Conservation (phyloP, 2,888 invertebrate genomes). For the Rhamnusium bicolor region DNA sequence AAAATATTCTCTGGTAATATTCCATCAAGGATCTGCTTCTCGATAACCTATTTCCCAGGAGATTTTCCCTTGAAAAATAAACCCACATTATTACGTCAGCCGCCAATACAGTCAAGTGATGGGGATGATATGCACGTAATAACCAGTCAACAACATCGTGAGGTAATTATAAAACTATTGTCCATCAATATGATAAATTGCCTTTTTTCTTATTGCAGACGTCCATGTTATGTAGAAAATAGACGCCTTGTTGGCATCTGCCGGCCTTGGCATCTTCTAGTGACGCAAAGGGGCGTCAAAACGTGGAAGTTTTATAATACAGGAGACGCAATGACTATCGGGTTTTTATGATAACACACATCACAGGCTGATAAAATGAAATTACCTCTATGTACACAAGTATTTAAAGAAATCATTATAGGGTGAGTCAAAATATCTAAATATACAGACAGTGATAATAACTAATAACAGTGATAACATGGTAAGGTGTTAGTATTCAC, state of each 20-base stretch:
- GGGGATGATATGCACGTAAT: constrained; percentile 10
- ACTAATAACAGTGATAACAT: no score
- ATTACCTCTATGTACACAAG: no score
- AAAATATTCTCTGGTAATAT: background rate
- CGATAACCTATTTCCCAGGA: background rate
- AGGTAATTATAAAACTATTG: constrained; percentile 10
- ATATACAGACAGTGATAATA: no score
- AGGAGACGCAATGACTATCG: background rate
- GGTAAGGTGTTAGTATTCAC: no score
- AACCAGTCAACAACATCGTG: constrained; percentile 3
- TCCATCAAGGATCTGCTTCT: background rate
- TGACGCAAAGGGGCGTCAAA: constrained; percentile 17
- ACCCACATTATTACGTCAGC: constrained; percentile 8
- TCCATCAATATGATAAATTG: constrained; percentile 20
- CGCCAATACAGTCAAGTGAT: background rate
- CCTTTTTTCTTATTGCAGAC: constrained; percentile 1
- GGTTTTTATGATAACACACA: background rate
- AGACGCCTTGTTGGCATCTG: constrained; percentile 3
- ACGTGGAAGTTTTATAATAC: background rate
- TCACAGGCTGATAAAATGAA: background rate
- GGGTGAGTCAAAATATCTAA: no score
- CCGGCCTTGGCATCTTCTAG: background rate
- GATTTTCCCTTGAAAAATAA: constrained; percentile 9
- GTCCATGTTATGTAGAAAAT: constrained; percentile 1
- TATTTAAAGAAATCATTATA: no score